These are phyloP conservation scores for Cardinalis cardinalis DNA, from an alignment of 2,113 vertebrate species.

Conservation along the genomic window DNA sequence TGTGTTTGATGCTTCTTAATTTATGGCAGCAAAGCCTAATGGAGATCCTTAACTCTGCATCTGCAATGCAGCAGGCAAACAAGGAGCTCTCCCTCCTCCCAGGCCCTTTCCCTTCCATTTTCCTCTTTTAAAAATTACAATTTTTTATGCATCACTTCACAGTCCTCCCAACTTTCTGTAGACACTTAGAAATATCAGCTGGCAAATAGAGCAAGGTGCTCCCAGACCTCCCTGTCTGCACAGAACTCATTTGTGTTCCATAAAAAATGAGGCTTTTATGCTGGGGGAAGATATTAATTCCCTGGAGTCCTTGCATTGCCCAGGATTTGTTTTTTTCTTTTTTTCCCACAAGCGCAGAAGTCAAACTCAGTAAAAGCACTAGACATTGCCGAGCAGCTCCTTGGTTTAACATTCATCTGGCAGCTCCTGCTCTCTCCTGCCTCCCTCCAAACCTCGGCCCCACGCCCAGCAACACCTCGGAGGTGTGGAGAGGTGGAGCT, in stretches of 20 bases:
- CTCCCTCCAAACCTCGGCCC: accelerated
- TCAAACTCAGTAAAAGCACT: background rate
- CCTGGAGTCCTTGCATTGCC: background rate
- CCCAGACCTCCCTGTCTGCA: background rate
- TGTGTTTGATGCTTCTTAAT: background rate
- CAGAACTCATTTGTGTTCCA: background rate
- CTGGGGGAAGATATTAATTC: background rate
- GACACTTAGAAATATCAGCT: background rate
- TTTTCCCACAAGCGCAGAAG: background rate
- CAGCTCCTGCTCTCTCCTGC: background rate
- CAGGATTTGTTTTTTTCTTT: background rate
- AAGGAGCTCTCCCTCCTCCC: background rate
- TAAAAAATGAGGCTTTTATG: background rate
- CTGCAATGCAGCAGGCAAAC: constrained; percentile 3
- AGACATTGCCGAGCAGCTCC: background rate
- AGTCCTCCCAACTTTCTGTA: background rate
- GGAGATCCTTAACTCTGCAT: background rate
- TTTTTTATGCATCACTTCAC: background rate
- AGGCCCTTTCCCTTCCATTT: background rate
- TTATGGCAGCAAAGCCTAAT: background rate
- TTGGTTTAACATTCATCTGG: background rate
- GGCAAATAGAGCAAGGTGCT: background rate
- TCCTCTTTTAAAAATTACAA: background rate
- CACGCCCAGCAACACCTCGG: accelerated
- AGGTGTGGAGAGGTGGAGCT: background rate